Evolutionary conservation across 2,797 vertebrate species (phyloP), one percentile per base, ranked within the genome.

Genomic region (Yasuhikotakia modesta): DNA sequence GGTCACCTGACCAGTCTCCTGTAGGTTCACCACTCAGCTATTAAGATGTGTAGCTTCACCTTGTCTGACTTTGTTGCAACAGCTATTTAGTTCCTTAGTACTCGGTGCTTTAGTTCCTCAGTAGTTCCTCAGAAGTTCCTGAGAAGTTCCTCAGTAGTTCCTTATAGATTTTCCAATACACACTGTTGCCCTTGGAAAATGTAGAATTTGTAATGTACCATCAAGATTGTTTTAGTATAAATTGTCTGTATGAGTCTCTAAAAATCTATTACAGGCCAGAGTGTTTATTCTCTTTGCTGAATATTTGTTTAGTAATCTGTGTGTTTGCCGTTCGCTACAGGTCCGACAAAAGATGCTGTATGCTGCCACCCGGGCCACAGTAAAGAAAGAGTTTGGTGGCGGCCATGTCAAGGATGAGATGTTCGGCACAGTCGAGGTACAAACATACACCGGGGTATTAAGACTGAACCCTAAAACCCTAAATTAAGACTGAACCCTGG

Each of bases 331-430:
- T 83, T 64, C 76, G 50, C 50, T 61, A 73, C 89, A 99, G 98
- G 96, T 98, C 52, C 95, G 97, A 90, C 96, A 96, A 82, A 99
- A 99, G 93, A 99, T 99, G 98, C 80, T 98, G 22, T 99, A 99
- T 0, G 97, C 98, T 0, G 98, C 97, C 78, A 99, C 98, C 0
- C 93, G 97, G 14, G 96, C 96, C n/a, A 99, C 96, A 0, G 95
- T 99, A 87, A 99, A 99, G 91, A 99, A 99, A 83, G 98, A 99
- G 85, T 99, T 99, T 84, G 98, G 97, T 0, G 98, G 98, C 0
- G 97, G 98, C 0, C 96, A 99, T 73, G 94, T 99, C 76, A 99
- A 98, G 88, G 96, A 98, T 0, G 98, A 99, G 84, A 88, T 99
- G 79, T 99, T 99, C 45, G 97, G 97, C 85, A 99, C 96, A 0